A percentile compares a stretch with the other conserved stretches of the same genome.
These are phyloP conservation scores for Asarcornis scutulata DNA, from an alignment of 2,113 vertebrate species.

Conservation along the genomic window DNA sequence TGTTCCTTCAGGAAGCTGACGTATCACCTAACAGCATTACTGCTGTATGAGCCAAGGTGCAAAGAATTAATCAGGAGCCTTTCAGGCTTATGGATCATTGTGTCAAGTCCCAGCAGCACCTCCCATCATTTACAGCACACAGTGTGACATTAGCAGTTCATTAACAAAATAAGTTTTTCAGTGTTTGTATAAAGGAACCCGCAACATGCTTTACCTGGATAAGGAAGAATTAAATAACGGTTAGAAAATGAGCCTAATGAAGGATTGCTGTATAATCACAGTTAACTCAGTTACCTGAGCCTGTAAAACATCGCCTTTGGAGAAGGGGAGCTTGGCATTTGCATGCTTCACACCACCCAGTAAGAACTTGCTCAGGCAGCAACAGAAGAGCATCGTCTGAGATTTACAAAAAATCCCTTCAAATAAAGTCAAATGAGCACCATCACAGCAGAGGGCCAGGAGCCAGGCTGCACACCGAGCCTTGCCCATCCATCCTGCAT, in stretches of 20 bases:
- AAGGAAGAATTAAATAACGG: not conserved
- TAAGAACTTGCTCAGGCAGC: not conserved
- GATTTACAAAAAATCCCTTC: not conserved
- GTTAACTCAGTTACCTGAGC: not conserved
- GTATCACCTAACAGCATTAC: not conserved
- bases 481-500: not conserved
- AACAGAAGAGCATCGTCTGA: not conserved
- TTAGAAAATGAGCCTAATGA: not conserved
- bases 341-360: not conserved
- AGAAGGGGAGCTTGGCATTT: not conserved
- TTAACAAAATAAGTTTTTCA: conserved; percentile 35
- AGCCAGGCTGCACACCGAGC: not conserved
- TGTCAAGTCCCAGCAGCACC: not conserved
- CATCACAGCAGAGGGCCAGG: not conserved
- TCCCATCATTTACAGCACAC: not conserved
- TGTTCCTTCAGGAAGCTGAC: not conserved
- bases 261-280: not conserved
- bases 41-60: not conserved
- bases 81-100: not conserved
- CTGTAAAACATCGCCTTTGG: not conserved
- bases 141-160: conserved; percentile 47
- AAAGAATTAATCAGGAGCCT: conserved; percentile 22
- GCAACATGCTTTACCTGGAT: not conserved
- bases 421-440: not conserved
- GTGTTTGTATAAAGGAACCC: not conserved